Evolutionary conservation across 2,797 vertebrate genomes (phyloP), one percentile per base, ranked within the genome.

Genomic region (Sorex maritimensis): DNA sequence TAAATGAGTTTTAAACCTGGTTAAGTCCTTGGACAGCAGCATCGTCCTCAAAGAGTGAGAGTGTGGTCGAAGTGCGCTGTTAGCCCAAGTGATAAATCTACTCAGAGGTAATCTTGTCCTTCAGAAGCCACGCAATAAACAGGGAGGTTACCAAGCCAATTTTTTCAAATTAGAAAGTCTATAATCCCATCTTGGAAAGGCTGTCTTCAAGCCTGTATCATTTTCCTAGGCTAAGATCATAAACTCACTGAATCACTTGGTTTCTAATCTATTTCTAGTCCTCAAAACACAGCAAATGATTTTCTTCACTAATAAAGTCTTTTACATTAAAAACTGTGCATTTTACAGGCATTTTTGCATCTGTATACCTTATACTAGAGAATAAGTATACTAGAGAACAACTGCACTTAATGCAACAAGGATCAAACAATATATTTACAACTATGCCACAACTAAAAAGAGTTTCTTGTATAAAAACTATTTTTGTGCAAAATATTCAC

Each of bases 131-230:
- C 3, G 4, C 23, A 91, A 41, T 6, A 46, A 46, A 61, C 24
- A 30, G 26, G 14, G 2, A 44, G 81, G 83, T 19, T 88, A 68
- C 93, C 28, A 11, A 67, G 85, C 82, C 11, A 52, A 49, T 30
- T 72, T 95, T 95, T 95, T 92, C 72, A 52, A 90, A 84, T 19
- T 58, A 91, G 44, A 93, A 88, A 81, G 52, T 30, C 63, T 67
- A 61, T 28, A 90, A 86, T 94, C n/a, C 7, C 21, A 26, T 58
- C 6, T 78, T 81, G 21, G 52, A 72, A 84, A 93, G 49, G 30
- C 26, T 26, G 44, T 68, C 30, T 92, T 61, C 86, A 69, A 90
- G 41, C 13, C 24, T 19, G 24, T 85, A 65, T 94, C 80, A 81
- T 84, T 92, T 86, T 93, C 61, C 84, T 55, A 44, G 63, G 82